Evolutionary conservation across 1,140 invertebrate species (phyloP), one percentile per base, ranked within the genome.

Genomic region (Lasaia peninsularis): DNA sequence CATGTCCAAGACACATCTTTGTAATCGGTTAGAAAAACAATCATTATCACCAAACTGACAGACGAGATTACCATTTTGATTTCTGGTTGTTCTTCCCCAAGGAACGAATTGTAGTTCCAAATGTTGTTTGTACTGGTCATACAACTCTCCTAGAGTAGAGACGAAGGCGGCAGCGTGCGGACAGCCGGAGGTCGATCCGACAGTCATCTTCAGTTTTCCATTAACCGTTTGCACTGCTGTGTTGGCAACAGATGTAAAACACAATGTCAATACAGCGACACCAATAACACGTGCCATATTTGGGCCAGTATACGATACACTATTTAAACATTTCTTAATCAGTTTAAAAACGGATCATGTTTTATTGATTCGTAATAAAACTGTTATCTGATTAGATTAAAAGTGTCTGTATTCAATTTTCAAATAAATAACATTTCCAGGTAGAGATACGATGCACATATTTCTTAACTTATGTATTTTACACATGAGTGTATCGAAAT

Each of bases 1-100:
- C 54, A 71, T 55, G 18, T 84, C 50, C 0, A 89, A 50, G 4
- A 61, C 73, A 51, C 87, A 89, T 37, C 82, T 72, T 12, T 88
- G 84, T 7, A 88, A 61, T 14, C 78, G 69, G 52, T 89, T 88
- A 1, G 78, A 84, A 71, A 72, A 83, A 60, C 85, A 89, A 40
- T 87, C 81, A 4, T 49, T 63, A 0, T 18, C 16, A 10, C 73
- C 70, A 44, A 81, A 88, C 48, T 85, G 80, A 33, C 86, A 89
- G 2, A 50, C 48, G 0, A 82, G 50, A n/a, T 48, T 10, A 20
- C 67, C 73, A n/a, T 73, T 63, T 9, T 57, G 52, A 18, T 60
- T 49, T 12, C 75, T 62, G 20, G 16, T 50, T 1, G 82, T 73
- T 35, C 78, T 74, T 4, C 82, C 87, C 87, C 87, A 89, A 1